Base-by-base conservation (phyloP, 2,797 vertebrate genomes). In the Chanos chanos region DNA sequence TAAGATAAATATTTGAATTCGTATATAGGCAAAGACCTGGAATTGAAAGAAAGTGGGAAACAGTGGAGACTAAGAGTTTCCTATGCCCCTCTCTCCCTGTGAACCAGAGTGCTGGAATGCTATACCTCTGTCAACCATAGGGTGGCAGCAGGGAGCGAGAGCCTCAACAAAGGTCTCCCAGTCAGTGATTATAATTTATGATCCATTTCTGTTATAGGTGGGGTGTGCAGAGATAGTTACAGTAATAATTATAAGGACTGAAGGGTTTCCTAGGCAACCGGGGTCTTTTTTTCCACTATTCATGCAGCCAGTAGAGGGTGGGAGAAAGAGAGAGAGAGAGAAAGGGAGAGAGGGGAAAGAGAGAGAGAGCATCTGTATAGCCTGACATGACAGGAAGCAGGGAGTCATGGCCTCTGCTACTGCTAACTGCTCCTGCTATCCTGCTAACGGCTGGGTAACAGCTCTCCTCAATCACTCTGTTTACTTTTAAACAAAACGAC, bases 151-250 rank as follows among this genome's bases (percentile, higher is more conserved):
- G 90, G 77, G 84, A 85, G 89, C 83, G 61, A 64, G 66, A 58
- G 80, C 82, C 8, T 21, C 60, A 61, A 80, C 81, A 78, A 91
- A 90, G 85, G 88, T 90, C 91, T 96, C 95, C 92, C 93, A 94
- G 90, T 95, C 94, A 92, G 87, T 61, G 83, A 81, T 86, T 82
- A 81, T 89, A 91, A 94, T 95, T 96, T 92, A 95, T 95, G 92
- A 95, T 95, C 93, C 92, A 94, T 94, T 92, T 92, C 93, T 91
- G 91, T 94, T 95, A 95, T 94, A 97, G 94, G 92, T 96, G 93
- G 94, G 94, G 94, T 94, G 92, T 95, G 91, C 92, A 89, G 93
- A 92, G 92, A 89, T 88, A 92, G 91, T 95, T 95, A 95, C 92
- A 92, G 93, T 94, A 92, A 94, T 96, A 95, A 97, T 97, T 94